Base-by-base conservation (phyloP, 2,113 vertebrate species). In the Pionites leucogaster region DNA sequence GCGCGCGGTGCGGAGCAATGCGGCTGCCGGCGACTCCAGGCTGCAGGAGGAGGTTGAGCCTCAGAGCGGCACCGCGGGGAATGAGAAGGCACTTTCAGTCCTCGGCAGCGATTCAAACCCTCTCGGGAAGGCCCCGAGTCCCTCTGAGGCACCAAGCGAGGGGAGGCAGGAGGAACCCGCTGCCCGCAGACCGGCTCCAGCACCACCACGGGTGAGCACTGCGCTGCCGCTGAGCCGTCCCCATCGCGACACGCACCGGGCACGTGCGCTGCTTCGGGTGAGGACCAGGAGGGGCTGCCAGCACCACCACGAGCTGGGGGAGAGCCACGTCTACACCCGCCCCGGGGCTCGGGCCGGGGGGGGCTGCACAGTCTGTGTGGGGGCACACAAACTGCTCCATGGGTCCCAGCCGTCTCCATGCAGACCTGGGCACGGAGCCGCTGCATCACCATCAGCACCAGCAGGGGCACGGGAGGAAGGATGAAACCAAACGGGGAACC, bases 71-170 rank as follows among this genome's bases (percentile, higher is more conserved):
- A 28, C 35, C 2, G 37, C 81, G 7, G 57, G 25, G 4, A 65
- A 97, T 96, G 95, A 96, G 93, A 90, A 95, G 86, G 94, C 96
- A 94, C 63, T 95, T 96, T 96, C 85, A 67, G 29, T 68, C 80
- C 65, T 93, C 72, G 35, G 76, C 50, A 74, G 49, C 6, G 18
- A 29, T 89, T 88, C 91, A 82, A 83, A 80, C 52, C 64, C n/a
- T 67, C 46, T 27, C 2, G 0, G 33, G 64, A 86, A 95, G 86
- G 85, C 60, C 76, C 19, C 49, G 72, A 82, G 81, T 68, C 82
- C n/a, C 53, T 47, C 35, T 10, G 16, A 9, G 31, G 55, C 1
- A 0, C 0, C 0, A 67, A 41, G 25, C 2, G 1, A 62, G 82
- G 64, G 72, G 47, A 44, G 0, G 3, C n/a, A 35, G 49, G 15